Percentiles rank a stretch among this genome's conserved stretches.
Conservation (phyloP, 2,797 vertebrate genomes). For the Squalus acanthias region DNA sequence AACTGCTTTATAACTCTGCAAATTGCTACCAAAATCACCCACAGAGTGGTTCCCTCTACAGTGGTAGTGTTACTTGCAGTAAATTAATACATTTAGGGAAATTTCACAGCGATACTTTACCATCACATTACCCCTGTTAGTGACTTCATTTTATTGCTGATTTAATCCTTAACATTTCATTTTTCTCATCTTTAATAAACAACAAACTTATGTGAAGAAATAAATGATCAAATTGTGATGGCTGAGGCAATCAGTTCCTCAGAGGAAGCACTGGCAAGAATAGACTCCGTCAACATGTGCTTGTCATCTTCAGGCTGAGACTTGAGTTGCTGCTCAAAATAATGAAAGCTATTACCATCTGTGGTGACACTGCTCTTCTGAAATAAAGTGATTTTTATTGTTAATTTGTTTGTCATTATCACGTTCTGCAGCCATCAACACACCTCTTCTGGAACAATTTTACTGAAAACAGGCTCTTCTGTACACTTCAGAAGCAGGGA, state of each 20-base stretch:
- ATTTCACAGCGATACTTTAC: neutral
- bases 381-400: neutral
- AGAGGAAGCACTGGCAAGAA: neutral
- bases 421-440: neutral
- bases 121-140: neutral
- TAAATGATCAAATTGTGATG: slow-evolving; percentile 24
- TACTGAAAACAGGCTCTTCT: neutral
- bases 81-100: neutral
- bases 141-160: neutral
- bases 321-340: slow-evolving; percentile 3
- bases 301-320: slow-evolving; percentile 18
- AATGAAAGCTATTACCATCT: neutral
- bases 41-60: too few relatives aligned
- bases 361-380: slow-evolving; percentile 4
- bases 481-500: neutral
- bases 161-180: neutral
- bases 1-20: neutral
- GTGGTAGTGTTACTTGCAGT: neutral
- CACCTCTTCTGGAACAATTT: neutral
- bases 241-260: neutral
- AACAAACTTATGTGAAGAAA: neutral
- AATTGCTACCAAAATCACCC: neutral
- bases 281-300: slow-evolving; percentile 8
- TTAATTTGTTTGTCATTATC: slow-evolving; percentile 7
- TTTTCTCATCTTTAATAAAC: neutral